These are phyloP conservation scores for Andrena bucephala DNA, from an alignment of 2,888 invertebrate genomes.

Conservation along the genomic window DNA sequence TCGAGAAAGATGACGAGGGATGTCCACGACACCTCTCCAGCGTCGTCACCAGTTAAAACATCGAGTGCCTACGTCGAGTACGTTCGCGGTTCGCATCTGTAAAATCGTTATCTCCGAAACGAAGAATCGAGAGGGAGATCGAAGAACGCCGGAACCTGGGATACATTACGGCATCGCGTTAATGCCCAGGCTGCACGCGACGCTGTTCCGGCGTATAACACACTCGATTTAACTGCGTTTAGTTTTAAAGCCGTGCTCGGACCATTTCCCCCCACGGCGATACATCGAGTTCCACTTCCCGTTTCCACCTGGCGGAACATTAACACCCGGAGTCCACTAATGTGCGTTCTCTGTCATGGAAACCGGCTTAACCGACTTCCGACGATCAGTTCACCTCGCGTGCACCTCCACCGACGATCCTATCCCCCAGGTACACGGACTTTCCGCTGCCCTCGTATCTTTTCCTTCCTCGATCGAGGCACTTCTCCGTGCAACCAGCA, in stretches of 20 bases:
- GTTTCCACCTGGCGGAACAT: constrained; percentile 51
- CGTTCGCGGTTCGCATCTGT: too few relatives aligned
- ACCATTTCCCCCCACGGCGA: constrained; percentile 40
- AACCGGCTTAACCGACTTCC: constrained; percentile 64
- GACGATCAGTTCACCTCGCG: constrained; percentile 38
- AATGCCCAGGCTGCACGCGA: constrained; percentile 54
- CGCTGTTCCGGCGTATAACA: constrained; percentile 56
- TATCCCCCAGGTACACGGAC: too few relatives aligned
- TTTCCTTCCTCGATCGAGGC: background rate
- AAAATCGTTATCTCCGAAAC: background rate
- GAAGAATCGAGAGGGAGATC: constrained; percentile 4
- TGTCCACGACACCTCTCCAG: too few relatives aligned
- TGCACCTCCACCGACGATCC: background rate
- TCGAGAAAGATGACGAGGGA: too few relatives aligned
- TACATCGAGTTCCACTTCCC: constrained; percentile 61
- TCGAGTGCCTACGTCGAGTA: too few relatives aligned
- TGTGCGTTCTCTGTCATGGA: constrained; percentile 69
- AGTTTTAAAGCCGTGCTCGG: constrained; percentile 55
- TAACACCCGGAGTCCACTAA: constrained; percentile 60
- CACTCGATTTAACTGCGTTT: constrained; percentile 67
- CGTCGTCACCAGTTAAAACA: too few relatives aligned
- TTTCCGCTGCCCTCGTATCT: too few relatives aligned
- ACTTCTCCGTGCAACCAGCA: background rate
- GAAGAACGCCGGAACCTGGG: constrained; percentile 24
- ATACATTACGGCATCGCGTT: constrained; percentile 45